These are phyloP conservation scores for Lutraria rhynchaena DNA, from an alignment of 1,140 invertebrate genomes.

Conservation along the genomic window DNA sequence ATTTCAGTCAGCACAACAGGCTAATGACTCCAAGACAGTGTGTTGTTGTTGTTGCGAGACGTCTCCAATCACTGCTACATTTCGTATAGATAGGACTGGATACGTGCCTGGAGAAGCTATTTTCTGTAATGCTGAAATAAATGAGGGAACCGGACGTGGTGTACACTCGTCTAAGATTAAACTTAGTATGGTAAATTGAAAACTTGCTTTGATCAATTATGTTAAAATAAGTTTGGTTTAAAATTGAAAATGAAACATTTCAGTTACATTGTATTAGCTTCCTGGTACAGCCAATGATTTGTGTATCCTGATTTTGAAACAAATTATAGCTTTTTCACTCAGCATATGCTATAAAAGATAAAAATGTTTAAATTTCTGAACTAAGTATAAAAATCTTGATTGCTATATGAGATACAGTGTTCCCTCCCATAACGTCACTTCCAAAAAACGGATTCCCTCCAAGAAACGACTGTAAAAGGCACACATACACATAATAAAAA, in stretches of 20 bases:
- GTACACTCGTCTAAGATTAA: slow-evolving; percentile 34
- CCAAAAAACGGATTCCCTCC: too few relatives aligned
- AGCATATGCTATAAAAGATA: too few relatives aligned
- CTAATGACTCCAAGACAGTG: slow-evolving; percentile 60
- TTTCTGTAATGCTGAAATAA: slow-evolving; percentile 62
- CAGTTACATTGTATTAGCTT: too few relatives aligned
- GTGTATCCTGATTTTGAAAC: not conserved
- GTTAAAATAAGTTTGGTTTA: too few relatives aligned
- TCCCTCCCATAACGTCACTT: too few relatives aligned
- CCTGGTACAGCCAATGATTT: not conserved
- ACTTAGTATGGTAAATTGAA: slow-evolving; percentile 54
- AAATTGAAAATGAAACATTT: too few relatives aligned
- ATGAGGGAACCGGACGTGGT: slow-evolving; percentile 59
- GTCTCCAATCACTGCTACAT: slow-evolving; percentile 60
- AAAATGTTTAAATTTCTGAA: too few relatives aligned
- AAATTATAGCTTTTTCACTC: not conserved
- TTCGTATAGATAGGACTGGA: slow-evolving; percentile 63
- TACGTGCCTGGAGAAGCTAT: slow-evolving; percentile 71
- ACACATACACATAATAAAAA: too few relatives aligned
- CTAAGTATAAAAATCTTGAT: too few relatives aligned
- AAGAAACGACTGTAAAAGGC: too few relatives aligned
- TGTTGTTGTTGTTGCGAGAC: slow-evolving; percentile 71
- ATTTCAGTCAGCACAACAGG: slow-evolving; percentile 49
- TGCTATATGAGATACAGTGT: too few relatives aligned
- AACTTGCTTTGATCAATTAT: too few relatives aligned